Percentiles rank a stretch among this genome's conserved stretches.
These are phyloP conservation scores for Linepithema humile DNA, from an alignment of 1,140 invertebrate genomes.

Conservation along the genomic window DNA sequence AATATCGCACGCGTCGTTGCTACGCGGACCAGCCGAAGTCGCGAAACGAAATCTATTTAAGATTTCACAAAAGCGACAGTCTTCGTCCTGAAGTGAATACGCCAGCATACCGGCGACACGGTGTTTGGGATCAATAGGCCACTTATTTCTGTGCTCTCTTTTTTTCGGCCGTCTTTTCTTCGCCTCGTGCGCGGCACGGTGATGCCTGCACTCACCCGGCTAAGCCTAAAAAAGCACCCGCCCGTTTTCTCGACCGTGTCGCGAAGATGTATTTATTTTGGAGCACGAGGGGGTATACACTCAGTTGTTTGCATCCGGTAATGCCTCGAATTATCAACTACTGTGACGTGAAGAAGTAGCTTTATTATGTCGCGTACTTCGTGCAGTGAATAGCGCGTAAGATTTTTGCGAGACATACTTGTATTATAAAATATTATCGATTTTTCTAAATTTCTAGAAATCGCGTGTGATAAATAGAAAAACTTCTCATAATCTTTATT, in stretches of 20 bases:
- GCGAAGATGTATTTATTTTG: slow-evolving; percentile 53
- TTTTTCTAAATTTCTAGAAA: not conserved
- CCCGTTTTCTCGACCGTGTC: slow-evolving; percentile 32
- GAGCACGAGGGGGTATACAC: not conserved
- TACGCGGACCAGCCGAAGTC: not conserved
- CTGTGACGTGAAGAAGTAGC: not conserved
- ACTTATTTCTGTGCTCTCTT: slow-evolving; percentile 59
- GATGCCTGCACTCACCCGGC: slow-evolving; percentile 29
- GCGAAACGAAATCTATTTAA: slow-evolving; percentile 55
- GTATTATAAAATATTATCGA: too few species aligned
- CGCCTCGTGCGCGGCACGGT: slow-evolving; percentile 8
- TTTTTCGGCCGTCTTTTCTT: slow-evolving; percentile 57
- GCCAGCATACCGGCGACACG: slow-evolving; percentile 53
- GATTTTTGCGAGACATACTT: not conserved
- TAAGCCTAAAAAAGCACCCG: slow-evolving; percentile 56
- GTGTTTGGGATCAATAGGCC: slow-evolving; percentile 62
- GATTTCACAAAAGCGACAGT: slow-evolving; percentile 54
- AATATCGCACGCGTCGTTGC: not conserved
- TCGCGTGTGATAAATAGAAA: not conserved
- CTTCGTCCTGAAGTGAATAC: slow-evolving; percentile 52
- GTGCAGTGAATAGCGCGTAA: not conserved
- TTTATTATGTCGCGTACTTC: not conserved
- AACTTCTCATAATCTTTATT: not conserved
- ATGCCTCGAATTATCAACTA: slow-evolving; percentile 9
- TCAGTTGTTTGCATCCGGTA: slow-evolving; percentile 13